Conservation (phyloP, 2,113 vertebrate genomes). For the Ia io region DNA sequence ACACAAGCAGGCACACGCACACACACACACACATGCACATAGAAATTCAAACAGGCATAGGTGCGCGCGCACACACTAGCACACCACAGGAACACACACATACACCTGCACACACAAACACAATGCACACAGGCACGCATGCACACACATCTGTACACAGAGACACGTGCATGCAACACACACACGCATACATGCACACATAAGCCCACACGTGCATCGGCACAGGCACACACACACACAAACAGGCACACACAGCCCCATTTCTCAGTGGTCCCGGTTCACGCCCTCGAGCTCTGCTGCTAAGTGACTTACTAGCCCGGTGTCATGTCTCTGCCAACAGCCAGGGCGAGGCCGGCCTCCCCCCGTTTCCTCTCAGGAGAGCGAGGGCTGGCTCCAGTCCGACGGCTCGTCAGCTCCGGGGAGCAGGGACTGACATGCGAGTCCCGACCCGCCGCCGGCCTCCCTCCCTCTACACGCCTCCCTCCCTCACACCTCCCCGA, state of each 20-base stretch:
- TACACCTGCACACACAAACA: rapidly evolving
- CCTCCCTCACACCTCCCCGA: neutral
- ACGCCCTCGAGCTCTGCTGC: neutral
- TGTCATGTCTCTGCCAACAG: neutral
- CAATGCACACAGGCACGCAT: rapidly evolving
- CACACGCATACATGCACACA: neutral
- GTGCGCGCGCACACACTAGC: too few relatives aligned
- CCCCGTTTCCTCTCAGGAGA: neutral
- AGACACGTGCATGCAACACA: too few relatives aligned
- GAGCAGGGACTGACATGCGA: neutral
- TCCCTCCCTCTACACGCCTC: neutral
- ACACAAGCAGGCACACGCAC: neutral
- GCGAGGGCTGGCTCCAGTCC: neutral
- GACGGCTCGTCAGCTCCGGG: neutral
- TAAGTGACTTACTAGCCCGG: neutral
- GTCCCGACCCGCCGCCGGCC: neutral
- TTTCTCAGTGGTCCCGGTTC: too few relatives aligned
- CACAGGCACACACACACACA: neutral
- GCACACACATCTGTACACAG: too few relatives aligned
- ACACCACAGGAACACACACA: neutral
- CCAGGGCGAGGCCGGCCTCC: neutral
- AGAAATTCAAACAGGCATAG: neutral
- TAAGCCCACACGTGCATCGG: neutral
- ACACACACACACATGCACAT: neutral
- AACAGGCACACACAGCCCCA: neutral